Evolutionary conservation across 1,140 invertebrate genomes (phyloP).

Genomic region (Idris sp.): DNA sequence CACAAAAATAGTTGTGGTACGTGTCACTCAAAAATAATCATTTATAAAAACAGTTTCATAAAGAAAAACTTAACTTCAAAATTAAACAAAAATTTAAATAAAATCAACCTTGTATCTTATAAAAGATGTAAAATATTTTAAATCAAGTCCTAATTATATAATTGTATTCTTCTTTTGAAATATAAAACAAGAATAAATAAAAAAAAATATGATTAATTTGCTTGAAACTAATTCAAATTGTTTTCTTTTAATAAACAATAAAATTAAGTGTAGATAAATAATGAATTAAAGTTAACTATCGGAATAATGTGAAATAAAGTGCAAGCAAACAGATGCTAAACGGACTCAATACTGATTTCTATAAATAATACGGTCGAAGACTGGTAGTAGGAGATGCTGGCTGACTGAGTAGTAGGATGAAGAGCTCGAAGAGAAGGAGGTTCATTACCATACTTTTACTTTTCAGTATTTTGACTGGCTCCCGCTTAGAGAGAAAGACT

Average conservation of each 20-base stretch:
- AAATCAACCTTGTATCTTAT: too few relatives aligned
- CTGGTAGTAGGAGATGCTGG: conserved; percentile 68
- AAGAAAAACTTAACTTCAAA: too few relatives aligned
- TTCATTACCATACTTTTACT: conserved; percentile 67
- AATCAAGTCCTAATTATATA: too few relatives aligned
- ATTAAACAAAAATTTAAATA: too few relatives aligned
- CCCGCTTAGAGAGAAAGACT: conserved; percentile 50
- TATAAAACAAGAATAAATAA: too few relatives aligned
- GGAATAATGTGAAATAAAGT: conserved; percentile 68
- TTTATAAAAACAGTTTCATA: conserved; percentile 1
- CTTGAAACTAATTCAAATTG: background rate
- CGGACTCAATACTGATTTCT: conserved; percentile 75
- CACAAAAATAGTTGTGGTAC: conserved; percentile 19
- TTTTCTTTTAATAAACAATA: too few relatives aligned
- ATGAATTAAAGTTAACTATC: background rate
- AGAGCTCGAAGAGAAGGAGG: conserved; percentile 60
- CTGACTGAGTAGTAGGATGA: conserved; percentile 56
- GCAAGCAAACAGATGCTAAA: conserved; percentile 72
- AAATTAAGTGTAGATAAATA: too few relatives aligned
- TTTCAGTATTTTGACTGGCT: conserved; percentile 70
- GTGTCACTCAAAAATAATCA: conserved; percentile 5
- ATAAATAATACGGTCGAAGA: conserved; percentile 75
- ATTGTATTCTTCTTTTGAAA: too few relatives aligned
- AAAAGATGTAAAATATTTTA: too few relatives aligned
- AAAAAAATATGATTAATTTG: too few relatives aligned